A percentile compares a stretch with the other conserved stretches of the same genome.
phyloP scores from a whole-genome alignment of 2,888 invertebrate species.

The Odontocolon sp. region DNA sequence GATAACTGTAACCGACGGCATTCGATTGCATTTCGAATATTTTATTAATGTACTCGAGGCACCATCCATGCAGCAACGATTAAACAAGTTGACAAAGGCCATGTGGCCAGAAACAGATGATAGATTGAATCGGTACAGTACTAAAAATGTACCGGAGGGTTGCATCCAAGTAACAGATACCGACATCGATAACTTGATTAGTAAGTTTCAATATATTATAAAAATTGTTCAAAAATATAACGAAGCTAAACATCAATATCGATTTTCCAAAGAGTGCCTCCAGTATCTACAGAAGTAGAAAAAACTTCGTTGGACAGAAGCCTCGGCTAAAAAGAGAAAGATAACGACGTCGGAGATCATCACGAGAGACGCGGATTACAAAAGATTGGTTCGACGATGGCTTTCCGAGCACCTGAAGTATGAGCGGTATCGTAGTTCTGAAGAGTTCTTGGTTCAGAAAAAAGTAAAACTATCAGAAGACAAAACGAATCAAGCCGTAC shows the following conservation, averaged over 20 bases:
- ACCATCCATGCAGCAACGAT: neutral
- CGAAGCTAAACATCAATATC: neutral
- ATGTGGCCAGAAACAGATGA: neutral
- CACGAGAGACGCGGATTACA: neutral
- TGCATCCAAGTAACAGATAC: neutral
- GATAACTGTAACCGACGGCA: neutral
- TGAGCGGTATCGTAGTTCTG: neutral
- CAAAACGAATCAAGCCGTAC: neutral
- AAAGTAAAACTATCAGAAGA: neutral
- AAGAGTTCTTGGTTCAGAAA: neutral
- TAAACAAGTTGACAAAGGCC: neutral
- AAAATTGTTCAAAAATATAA: neutral
- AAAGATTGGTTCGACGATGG: neutral
- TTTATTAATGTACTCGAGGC: neutral
- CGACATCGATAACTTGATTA: neutral
- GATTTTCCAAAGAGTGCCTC: neutral
- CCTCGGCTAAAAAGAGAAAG: neutral
- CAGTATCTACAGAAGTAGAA: neutral
- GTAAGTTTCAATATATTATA: neutral
- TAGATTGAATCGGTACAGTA: neutral
- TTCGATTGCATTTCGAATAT: neutral
- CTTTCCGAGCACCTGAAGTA: neutral
- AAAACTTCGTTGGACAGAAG: neutral
- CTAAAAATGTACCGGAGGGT: neutral
- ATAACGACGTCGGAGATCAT: neutral